These are phyloP conservation scores for Grantiella picta DNA, from an alignment of 2,113 vertebrate species.

Conservation along the genomic window DNA sequence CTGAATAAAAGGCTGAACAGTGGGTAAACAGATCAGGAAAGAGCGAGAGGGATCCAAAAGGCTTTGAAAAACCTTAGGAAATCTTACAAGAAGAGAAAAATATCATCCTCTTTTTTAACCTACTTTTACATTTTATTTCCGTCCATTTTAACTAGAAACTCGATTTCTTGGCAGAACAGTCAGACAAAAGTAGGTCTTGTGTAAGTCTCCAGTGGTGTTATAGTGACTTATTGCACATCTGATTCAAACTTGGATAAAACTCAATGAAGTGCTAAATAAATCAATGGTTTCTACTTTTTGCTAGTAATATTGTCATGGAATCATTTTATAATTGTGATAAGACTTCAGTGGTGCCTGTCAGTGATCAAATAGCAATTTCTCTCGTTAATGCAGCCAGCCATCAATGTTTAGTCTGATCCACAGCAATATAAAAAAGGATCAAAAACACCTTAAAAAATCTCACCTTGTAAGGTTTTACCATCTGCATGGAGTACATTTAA, in stretches of 20 bases:
- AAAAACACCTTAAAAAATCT: not conserved
- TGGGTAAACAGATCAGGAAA: not conserved
- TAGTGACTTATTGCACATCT: constrained; percentile 18
- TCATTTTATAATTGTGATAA: constrained; percentile 18
- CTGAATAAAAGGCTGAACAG: not conserved
- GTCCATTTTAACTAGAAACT: constrained; percentile 12
- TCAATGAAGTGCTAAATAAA: constrained; percentile 39
- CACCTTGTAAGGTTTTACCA: not conserved
- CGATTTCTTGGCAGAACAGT: constrained; percentile 24
- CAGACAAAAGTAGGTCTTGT: constrained; percentile 24
- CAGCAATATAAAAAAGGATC: not conserved
- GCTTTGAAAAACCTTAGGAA: constrained; percentile 11
- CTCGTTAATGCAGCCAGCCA: not conserved
- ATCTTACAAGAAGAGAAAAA: not conserved
- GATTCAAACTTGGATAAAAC: constrained; percentile 28
- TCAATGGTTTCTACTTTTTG: constrained; percentile 27
- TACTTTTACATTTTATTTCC: constrained; percentile 35
- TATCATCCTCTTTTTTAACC: constrained; percentile 3
- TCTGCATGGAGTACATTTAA: not conserved
- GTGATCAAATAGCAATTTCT: constrained; percentile 13
- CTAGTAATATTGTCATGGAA: not conserved
- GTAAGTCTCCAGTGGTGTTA: not conserved
- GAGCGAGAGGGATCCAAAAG: not conserved
- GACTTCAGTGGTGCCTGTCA: not conserved
- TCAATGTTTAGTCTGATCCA: not conserved